Conservation (phyloP, 1,140 invertebrate species). For the Pseudomyrmex dendroicus region DNA sequence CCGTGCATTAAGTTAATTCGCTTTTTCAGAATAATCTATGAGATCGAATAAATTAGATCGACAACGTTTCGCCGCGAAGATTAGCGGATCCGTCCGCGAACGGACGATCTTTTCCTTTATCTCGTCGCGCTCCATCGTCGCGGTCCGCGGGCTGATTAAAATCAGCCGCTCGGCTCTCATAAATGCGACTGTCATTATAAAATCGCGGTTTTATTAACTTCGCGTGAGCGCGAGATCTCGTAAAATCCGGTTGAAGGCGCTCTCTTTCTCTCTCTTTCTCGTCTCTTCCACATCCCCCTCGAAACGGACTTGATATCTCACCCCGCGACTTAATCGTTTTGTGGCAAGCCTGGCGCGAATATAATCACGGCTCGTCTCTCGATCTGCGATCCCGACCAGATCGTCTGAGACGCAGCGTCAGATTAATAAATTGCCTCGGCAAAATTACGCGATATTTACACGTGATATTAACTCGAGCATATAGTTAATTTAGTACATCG, state of each 20-base stretch:
- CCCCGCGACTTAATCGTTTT: slow-evolving; percentile 24
- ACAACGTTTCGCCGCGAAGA: slow-evolving; percentile 3
- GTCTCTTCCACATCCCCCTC: background rate
- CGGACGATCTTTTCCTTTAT: slow-evolving; percentile 16
- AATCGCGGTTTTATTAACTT: slow-evolving; percentile 46
- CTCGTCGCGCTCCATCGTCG: slow-evolving; percentile 8
- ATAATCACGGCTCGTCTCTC: background rate
- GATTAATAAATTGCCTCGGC: background rate
- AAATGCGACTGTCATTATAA: slow-evolving; percentile 37
- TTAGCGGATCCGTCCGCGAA: slow-evolving; percentile 28
- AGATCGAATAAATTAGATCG: slow-evolving; percentile 46
- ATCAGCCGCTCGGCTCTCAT: slow-evolving; percentile 42
- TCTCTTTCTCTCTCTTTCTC: background rate
- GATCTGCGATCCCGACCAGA: background rate
- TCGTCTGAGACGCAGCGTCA: background rate
- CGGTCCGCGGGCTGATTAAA: slow-evolving; percentile 25
- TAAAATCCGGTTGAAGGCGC: slow-evolving; percentile 21
- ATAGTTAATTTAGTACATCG: background rate
- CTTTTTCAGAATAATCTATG: slow-evolving; percentile 42
- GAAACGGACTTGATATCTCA: slow-evolving; percentile 10
- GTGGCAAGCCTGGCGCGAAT: background rate
- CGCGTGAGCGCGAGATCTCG: background rate
- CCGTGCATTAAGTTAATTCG: slow-evolving; percentile 36
- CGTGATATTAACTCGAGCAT: background rate
- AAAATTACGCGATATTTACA: background rate